Evolutionary conservation across 2,888 invertebrate genomes (phyloP).

Genomic region (Argyresthia goedartella): DNA sequence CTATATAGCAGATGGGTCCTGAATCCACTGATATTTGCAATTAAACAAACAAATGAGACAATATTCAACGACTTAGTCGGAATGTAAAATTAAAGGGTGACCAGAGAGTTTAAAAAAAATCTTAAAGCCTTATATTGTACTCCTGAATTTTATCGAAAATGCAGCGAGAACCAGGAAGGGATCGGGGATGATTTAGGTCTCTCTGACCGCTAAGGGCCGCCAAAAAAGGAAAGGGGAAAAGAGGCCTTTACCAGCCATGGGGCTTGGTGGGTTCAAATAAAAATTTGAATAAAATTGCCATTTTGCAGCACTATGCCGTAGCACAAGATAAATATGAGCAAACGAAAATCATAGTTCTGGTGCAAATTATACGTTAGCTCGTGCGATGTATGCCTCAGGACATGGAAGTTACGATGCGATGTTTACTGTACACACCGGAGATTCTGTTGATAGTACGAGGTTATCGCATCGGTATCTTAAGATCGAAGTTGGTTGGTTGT

Average conservation of each 20-base stretch:
- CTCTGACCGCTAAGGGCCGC: not conserved
- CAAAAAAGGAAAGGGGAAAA: not conserved
- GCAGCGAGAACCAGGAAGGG: too few species aligned
- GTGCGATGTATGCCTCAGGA: constrained; percentile 10
- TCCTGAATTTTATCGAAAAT: too few species aligned
- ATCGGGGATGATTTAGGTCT: too few species aligned
- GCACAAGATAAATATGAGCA: not conserved
- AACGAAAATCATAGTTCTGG: not conserved
- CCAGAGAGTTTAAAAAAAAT: too few species aligned
- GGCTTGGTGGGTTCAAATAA: not conserved
- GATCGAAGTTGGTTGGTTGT: not conserved
- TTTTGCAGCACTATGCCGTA: not conserved
- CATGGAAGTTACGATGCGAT: constrained; percentile 3
- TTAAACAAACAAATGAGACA: too few species aligned
- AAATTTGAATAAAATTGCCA: not conserved
- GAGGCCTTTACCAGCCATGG: not conserved
- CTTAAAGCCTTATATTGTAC: too few species aligned
- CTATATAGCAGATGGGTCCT: too few species aligned
- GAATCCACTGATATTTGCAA: too few species aligned
- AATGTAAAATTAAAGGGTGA: too few species aligned
- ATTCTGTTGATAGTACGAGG: not conserved
- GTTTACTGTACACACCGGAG: not conserved
- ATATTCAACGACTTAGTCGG: too few species aligned
- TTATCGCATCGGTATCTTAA: not conserved
- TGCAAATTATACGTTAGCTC: not conserved